Evolutionary conservation across 92 coral and sea anemone genomes (phyloP).

Genomic region (Zoanthus sociatus): DNA sequence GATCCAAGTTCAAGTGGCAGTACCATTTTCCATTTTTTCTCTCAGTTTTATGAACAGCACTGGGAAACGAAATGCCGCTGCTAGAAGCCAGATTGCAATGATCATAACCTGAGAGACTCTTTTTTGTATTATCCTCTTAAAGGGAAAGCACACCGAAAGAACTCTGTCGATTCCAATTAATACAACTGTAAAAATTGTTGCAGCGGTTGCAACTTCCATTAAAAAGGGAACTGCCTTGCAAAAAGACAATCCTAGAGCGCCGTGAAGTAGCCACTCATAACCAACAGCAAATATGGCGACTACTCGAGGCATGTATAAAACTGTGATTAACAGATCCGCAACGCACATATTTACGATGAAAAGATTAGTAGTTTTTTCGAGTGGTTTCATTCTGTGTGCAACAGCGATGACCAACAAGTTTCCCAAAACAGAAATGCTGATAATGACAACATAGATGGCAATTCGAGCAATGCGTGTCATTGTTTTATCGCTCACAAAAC

Average conservation of each 20-base stretch:
- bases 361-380: constrained; percentile 16
- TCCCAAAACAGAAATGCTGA: constrained; percentile 2
- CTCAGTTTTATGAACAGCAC: constrained; percentile 39
- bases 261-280: constrained; percentile 16
- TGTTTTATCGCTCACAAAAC: constrained; percentile 10
- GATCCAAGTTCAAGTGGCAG: constrained; percentile 53
- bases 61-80: constrained; percentile 63
- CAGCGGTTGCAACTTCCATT: constrained; percentile 20
- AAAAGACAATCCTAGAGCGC: constrained; percentile 1
- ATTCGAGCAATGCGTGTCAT: constrained; percentile 13
- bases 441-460: constrained; percentile 16
- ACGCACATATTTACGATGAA: constrained; percentile 36
- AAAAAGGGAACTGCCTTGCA: constrained; percentile 40
- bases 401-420: constrained; percentile 10
- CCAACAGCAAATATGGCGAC: constrained; percentile 12
- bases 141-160: constrained; percentile 19
- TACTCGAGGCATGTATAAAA: constrained; percentile 36
- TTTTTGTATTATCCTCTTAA: background rate
- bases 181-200: constrained; percentile 37
- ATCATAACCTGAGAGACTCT: constrained; percentile 8
- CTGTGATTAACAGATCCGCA: constrained; percentile 39
- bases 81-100: constrained; percentile 46
- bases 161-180: constrained; percentile 27
- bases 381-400: background rate
- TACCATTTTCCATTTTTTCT: constrained; percentile 15